Evolutionary conservation across 2,888 invertebrate species (phyloP).

Genomic region (Vandiemenella viatica): DNA sequence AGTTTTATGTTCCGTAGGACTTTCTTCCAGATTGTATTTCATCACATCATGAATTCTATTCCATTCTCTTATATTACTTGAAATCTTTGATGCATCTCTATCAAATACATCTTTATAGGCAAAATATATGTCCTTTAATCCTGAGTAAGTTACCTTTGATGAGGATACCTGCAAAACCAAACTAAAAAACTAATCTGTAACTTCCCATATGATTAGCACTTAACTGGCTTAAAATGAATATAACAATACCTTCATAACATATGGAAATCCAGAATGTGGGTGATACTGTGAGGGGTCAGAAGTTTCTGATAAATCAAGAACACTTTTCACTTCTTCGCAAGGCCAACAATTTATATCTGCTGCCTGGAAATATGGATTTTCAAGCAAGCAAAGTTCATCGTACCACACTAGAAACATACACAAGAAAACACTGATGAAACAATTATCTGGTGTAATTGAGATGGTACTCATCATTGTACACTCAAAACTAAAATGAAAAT

Average conservation of each 20-base stretch:
- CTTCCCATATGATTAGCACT: not conserved
- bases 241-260: slow-evolving; percentile 36
- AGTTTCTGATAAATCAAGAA: slow-evolving; percentile 48
- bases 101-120: slow-evolving; percentile 43
- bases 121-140: slow-evolving; percentile 40
- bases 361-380: slow-evolving; percentile 70
- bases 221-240: not conserved
- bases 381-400: slow-evolving; percentile 69
- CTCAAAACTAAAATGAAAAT: no score
- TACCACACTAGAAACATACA: slow-evolving; percentile 47
- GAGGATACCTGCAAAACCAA: slow-evolving; percentile 42
- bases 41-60: slow-evolving; percentile 23
- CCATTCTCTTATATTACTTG: slow-evolving; percentile 21
- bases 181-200: not conserved
- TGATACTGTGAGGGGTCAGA: slow-evolving; percentile 33
- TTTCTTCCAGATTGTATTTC: slow-evolving; percentile 19
- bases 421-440: not conserved
- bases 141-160: slow-evolving; percentile 35
- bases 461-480: no score
- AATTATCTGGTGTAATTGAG: not conserved
- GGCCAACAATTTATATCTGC: slow-evolving; percentile 76
- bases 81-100: slow-evolving; percentile 44
- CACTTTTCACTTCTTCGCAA: slow-evolving; percentile 51
- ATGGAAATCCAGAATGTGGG: slow-evolving; percentile 39
- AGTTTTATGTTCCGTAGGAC: slow-evolving; percentile 21